These are phyloP conservation scores for Pithys albifrons DNA, from an alignment of 2,113 vertebrate genomes.

Conservation along the genomic window DNA sequence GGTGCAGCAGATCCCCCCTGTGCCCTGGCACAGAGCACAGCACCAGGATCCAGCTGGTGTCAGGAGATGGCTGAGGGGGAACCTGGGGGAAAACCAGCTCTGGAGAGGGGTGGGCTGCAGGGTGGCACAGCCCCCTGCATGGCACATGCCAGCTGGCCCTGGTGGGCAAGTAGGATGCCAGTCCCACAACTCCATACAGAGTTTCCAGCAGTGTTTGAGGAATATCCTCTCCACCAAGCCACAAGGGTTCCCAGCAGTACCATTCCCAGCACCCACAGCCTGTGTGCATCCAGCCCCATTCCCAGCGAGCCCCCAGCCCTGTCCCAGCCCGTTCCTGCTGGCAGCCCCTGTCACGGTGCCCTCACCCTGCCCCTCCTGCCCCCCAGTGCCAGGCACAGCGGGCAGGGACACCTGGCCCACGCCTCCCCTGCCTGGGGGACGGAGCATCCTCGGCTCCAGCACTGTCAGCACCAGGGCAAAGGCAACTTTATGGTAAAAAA, in stretches of 20 bases:
- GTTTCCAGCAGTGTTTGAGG: not conserved
- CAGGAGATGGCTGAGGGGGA: not conserved
- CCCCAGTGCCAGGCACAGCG: not conserved
- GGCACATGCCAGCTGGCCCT: not conserved
- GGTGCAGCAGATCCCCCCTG: fast-evolving
- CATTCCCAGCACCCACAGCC: not conserved
- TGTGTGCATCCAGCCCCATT: fast-evolving
- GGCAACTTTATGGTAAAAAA: not conserved
- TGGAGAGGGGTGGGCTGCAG: not conserved
- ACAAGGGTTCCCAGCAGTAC: not conserved
- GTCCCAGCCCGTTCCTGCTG: not conserved
- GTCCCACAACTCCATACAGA: not conserved
- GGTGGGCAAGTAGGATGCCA: fast-evolving
- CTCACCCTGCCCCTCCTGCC: not conserved
- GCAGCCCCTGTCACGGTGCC: not conserved
- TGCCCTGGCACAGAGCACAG: fast-evolving
- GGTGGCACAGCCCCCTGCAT: fast-evolving
- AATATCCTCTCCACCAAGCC: fast-evolving
- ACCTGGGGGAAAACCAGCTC: not conserved
- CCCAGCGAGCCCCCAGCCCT: not conserved
- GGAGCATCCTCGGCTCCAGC: not conserved
- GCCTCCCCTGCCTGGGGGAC: not conserved
- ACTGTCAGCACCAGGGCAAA: not conserved
- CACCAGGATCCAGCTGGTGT: fast-evolving
- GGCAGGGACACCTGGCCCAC: not conserved